Base-by-base conservation (phyloP, 2,888 invertebrate genomes). In the Hyppa rectilinea region DNA sequence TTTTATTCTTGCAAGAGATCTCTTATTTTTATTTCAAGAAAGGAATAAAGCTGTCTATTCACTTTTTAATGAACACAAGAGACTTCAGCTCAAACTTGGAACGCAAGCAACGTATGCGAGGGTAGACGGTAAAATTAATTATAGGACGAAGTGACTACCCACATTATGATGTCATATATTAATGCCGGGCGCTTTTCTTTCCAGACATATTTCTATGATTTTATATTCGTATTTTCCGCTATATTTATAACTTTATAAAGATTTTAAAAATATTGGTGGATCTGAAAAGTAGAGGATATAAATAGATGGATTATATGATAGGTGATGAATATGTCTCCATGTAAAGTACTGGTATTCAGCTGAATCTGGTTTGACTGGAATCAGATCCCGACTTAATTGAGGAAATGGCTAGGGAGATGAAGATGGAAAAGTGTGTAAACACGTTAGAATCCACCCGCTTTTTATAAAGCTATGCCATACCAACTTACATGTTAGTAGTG, bases 1-100 rank as follows among this genome's bases (percentile, higher is more conserved):
- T 58, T 29, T 20, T 58, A 43, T 20, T 3, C 7, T 12, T 12
- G 17, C 29, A 45, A 61, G 45, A 45, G 36, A 7, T 61, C 52
- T 10, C 2, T 14, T 53, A 47, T 49, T 50, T 70, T 45, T 45
- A 31, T 45, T 14, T 38, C 29, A 6, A 4, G 14, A 43, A 58
- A 36, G 23, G 20, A 52, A 55, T 73, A 47, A 63, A 55, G 34
- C 40, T 73, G 26, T 73, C 10, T 17, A 43, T 38, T 70, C 9
- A 36, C 12, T 64, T 50, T 55, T 56, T 31, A 50, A 75, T 75
- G 12, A 43, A 75, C 17, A 31, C 17, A 12, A 50, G 50, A 36
- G 34, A 45, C 34, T 72, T 29, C 36, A 60, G 36, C 62, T 53
- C 26, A 62, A 71, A 53, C n/a, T 55, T 38, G 31, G 23, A 63